phyloP scores from a whole-genome alignment of 2,888 invertebrate species.

The Sinopyrophorus schimmeli region DNA sequence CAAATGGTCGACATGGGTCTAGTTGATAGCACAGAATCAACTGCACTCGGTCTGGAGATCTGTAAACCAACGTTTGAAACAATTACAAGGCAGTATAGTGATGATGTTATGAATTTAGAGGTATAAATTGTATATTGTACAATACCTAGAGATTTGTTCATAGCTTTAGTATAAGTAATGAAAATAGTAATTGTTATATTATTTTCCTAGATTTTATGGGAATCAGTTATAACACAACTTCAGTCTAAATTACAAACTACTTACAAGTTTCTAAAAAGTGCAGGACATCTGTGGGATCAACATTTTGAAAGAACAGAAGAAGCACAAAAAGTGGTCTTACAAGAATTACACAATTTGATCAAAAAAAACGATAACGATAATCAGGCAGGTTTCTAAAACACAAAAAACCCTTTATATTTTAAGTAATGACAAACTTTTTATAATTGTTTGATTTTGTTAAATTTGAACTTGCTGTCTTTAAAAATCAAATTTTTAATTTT shows the following conservation, averaged over 20 bases:
- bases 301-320: slow-evolving; percentile 42
- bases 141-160: neutral
- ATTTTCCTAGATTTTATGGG: slow-evolving; percentile 37
- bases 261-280: slow-evolving; percentile 35
- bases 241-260: slow-evolving; percentile 33
- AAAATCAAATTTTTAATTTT: too few species aligned
- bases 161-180: neutral
- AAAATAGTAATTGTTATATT: neutral
- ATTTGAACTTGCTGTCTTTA: too few species aligned
- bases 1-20: slow-evolving; percentile 11
- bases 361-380: slow-evolving; percentile 33
- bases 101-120: slow-evolving; percentile 11
- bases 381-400: slow-evolving; percentile 15
- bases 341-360: slow-evolving; percentile 40
- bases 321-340: slow-evolving; percentile 35
- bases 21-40: slow-evolving; percentile 9
- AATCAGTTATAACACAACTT: slow-evolving; percentile 34
- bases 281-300: slow-evolving; percentile 42
- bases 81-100: slow-evolving; percentile 12
- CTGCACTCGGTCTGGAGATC: slow-evolving; percentile 9
- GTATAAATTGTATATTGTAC: too few species aligned
- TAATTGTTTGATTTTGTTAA: too few species aligned
- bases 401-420: too few species aligned
- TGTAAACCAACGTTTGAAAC: slow-evolving; percentile 16
- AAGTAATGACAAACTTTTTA: too few species aligned